Percentiles rank a stretch among this genome's conserved stretches.
Evolutionary conservation across 2,888 invertebrate species (phyloP).

Genomic region (Drosophila sordidapex): DNA sequence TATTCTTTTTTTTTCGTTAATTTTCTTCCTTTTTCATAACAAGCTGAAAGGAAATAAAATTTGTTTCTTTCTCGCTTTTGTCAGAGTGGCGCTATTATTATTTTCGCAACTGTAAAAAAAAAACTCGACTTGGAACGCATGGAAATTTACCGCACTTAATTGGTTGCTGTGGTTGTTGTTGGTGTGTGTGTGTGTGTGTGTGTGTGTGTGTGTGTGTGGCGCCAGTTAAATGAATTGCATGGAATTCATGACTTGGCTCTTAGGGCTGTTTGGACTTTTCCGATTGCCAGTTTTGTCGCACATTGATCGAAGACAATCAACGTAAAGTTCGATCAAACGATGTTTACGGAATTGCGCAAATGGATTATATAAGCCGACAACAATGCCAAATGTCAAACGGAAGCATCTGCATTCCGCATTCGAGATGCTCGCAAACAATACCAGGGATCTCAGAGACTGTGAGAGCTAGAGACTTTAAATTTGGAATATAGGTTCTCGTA

Average conservation of each 20-base stretch:
- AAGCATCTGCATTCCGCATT: constrained; percentile 15
- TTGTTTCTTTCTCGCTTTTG: not conserved
- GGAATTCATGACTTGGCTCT: constrained; percentile 38
- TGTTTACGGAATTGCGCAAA: constrained; percentile 74
- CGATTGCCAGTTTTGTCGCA: constrained; percentile 16
- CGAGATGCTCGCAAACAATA: not conserved
- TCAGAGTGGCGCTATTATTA: not conserved
- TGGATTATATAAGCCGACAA: constrained; percentile 66
- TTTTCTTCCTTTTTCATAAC: too few relatives aligned
- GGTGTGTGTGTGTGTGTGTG: constrained; percentile 6
- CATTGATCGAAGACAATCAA: constrained; percentile 43
- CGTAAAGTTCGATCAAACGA: constrained; percentile 39
- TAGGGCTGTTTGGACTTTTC: constrained; percentile 34
- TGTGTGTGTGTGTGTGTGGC: constrained; percentile 44
- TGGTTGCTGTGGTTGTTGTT: constrained; percentile 31
- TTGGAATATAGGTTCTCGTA: not conserved
- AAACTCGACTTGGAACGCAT: constrained; percentile 27
- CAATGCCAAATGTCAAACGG: constrained; percentile 47
- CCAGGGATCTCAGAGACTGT: not conserved
- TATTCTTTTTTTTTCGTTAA: too few relatives aligned
- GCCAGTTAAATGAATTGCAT: constrained; percentile 72
- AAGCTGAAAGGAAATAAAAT: not conserved
- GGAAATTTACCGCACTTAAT: constrained; percentile 58
- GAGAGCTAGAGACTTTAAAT: not conserved
- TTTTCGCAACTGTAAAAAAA: not conserved